phyloP scores from a whole-genome alignment of 2,888 invertebrate species.

The Bruchidius siliquastri region DNA sequence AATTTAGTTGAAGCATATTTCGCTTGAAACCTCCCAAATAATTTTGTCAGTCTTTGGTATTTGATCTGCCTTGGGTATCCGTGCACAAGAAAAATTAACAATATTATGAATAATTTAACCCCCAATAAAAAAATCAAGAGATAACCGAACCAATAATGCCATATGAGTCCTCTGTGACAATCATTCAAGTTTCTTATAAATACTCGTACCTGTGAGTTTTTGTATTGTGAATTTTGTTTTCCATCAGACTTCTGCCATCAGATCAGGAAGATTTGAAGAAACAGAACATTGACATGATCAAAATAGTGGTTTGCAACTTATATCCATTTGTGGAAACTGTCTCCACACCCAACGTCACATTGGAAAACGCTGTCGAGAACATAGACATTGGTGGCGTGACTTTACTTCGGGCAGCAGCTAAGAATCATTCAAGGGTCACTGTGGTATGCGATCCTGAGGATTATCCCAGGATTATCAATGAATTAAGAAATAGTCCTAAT shows the following conservation, averaged over 20 bases:
- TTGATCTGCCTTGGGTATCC: too few species aligned
- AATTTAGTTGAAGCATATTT: too few species aligned
- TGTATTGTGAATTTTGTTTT: background rate
- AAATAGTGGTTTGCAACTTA: slow-evolving; percentile 91
- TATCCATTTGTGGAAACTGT: slow-evolving; percentile 93
- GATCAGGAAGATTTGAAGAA: slow-evolving; percentile 78
- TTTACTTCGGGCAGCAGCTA: slow-evolving; percentile 89
- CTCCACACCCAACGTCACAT: slow-evolving; percentile 71
- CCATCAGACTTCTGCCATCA: slow-evolving; percentile 60
- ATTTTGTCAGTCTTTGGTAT: too few species aligned
- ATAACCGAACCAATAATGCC: too few species aligned
- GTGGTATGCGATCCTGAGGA: slow-evolving; percentile 89
- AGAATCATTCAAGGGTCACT: slow-evolving; percentile 92
- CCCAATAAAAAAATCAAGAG: too few species aligned
- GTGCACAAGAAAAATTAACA: too few species aligned
- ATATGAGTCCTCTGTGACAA: too few species aligned
- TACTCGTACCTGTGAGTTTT: slow-evolving; percentile 1
- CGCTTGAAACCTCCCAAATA: too few species aligned
- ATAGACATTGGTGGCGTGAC: slow-evolving; percentile 98
- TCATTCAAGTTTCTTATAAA: too few species aligned
- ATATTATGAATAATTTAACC: too few species aligned
- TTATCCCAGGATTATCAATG: slow-evolving; percentile 66
- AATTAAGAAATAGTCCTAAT: slow-evolving; percentile 59
- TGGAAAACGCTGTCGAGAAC: slow-evolving; percentile 90
- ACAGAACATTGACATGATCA: slow-evolving; percentile 75